Evolutionary conservation across 2,797 vertebrate species (phyloP).

Genomic region (Scarus forsteni): DNA sequence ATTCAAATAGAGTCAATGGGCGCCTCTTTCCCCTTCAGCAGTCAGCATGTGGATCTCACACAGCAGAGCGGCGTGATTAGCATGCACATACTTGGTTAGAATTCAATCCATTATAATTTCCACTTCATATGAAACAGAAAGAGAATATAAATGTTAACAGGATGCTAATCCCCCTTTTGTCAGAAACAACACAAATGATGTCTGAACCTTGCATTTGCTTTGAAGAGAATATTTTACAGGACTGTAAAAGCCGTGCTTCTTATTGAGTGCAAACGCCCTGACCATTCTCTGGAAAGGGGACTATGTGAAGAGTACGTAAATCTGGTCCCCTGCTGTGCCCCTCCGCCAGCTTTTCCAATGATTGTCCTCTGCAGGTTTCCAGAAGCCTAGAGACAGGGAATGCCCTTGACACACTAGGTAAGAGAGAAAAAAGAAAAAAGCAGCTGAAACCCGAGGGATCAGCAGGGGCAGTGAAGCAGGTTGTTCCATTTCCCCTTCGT

Average conservation of each 20-base stretch:
- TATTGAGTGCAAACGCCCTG: slow-evolving; percentile 66
- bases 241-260: slow-evolving; percentile 60
- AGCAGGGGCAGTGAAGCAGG: slow-evolving; percentile 78
- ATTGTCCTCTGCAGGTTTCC: slow-evolving; percentile 78
- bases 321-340: slow-evolving; percentile 62
- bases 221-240: slow-evolving; percentile 43
- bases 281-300: slow-evolving; percentile 51
- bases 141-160: slow-evolving; percentile 73
- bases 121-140: slow-evolving; percentile 69
- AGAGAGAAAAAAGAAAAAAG: slow-evolving; percentile 63
- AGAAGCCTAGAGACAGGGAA: slow-evolving; percentile 74
- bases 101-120: slow-evolving; percentile 73
- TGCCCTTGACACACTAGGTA: slow-evolving; percentile 80
- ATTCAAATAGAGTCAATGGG: slow-evolving; percentile 80
- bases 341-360: slow-evolving; percentile 68
- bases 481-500: slow-evolving; percentile 80
- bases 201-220: slow-evolving; percentile 55
- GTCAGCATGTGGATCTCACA: slow-evolving; percentile 75
- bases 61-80: slow-evolving; percentile 67
- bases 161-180: slow-evolving; percentile 65
- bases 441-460: slow-evolving; percentile 77
- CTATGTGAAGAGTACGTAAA: slow-evolving; percentile 62
- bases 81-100: slow-evolving; percentile 71
- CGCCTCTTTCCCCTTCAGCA: slow-evolving; percentile 72
- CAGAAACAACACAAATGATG: slow-evolving; percentile 62